Percentiles rank a stretch among this genome's conserved stretches.
These are phyloP conservation scores for Narcine bancroftii DNA, from an alignment of 2,113 vertebrate genomes.

Conservation along the genomic window DNA sequence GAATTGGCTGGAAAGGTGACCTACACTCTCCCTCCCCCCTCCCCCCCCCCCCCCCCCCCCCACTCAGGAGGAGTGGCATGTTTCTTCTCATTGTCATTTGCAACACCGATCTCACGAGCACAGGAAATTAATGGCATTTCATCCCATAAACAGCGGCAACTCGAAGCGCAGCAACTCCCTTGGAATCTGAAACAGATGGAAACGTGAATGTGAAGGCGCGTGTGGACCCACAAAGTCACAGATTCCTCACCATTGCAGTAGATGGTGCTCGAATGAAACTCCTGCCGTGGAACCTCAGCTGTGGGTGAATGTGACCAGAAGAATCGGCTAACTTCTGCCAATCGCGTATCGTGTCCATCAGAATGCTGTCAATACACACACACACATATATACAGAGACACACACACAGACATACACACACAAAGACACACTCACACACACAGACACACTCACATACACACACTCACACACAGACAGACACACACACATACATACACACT, in stretches of 20 bases:
- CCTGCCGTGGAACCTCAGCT: neutral
- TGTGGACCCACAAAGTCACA: too few species aligned
- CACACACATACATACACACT: too few species aligned
- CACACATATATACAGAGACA: too few species aligned
- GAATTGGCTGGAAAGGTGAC: too few species aligned
- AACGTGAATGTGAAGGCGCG: neutral
- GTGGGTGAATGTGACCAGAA: neutral
- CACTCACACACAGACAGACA: too few species aligned
- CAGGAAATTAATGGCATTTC: neutral
- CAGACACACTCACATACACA: too few species aligned
- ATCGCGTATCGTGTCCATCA: neutral
- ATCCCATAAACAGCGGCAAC: neutral
- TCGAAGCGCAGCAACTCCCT: neutral
- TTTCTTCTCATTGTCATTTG: neutral
- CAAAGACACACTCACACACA: too few species aligned
- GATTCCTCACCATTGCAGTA: neutral
- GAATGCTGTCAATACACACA: neutral
- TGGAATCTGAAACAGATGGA: neutral
- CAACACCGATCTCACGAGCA: too few species aligned
- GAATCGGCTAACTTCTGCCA: neutral
- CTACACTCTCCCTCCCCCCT: too few species aligned
- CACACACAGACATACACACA: too few species aligned
- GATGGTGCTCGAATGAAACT: slow-evolving; percentile 25
- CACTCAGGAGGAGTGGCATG: neutral
- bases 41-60: too few species aligned